Conservation (phyloP, 2,113 vertebrate genomes). For the Cinclus mexicanus region DNA sequence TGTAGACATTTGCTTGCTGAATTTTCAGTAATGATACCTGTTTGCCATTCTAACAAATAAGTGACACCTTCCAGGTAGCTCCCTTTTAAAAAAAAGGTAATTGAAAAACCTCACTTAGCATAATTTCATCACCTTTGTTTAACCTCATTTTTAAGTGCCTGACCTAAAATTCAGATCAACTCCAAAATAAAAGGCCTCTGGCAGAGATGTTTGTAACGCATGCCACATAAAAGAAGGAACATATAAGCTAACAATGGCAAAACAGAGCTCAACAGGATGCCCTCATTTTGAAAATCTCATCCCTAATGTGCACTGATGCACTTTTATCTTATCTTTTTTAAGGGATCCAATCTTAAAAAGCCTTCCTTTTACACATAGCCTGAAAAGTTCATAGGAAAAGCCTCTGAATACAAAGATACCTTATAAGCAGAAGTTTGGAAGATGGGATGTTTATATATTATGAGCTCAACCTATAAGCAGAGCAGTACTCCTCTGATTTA, state of each 20-base stretch:
- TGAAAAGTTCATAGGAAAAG: slow-evolving; percentile 7
- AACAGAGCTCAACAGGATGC: not conserved
- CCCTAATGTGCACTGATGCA: not conserved
- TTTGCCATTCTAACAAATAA: not conserved
- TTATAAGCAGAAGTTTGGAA: not conserved
- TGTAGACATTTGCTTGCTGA: not conserved
- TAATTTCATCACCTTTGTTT: slow-evolving; percentile 4
- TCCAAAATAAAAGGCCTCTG: not conserved
- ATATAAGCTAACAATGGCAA: not conserved
- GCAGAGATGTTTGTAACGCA: not conserved
- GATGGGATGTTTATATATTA: not conserved
- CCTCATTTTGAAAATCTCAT: slow-evolving; percentile 2
- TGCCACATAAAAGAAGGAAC: not conserved
- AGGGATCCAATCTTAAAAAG: not conserved
- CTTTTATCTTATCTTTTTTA: slow-evolving; percentile 9
- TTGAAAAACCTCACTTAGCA: not conserved
- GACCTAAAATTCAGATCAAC: slow-evolving; percentile 28
- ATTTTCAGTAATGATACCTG: not conserved
- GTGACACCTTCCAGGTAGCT: not conserved
- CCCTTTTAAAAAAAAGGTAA: not conserved
- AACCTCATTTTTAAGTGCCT: not conserved
- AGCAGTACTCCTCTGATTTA: not conserved
- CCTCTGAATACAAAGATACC: not conserved
- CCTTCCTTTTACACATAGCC: not conserved
- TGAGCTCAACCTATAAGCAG: accelerated